Evolutionary conservation across 2,797 vertebrate species (phyloP).

Genomic region (Nasua narica): DNA sequence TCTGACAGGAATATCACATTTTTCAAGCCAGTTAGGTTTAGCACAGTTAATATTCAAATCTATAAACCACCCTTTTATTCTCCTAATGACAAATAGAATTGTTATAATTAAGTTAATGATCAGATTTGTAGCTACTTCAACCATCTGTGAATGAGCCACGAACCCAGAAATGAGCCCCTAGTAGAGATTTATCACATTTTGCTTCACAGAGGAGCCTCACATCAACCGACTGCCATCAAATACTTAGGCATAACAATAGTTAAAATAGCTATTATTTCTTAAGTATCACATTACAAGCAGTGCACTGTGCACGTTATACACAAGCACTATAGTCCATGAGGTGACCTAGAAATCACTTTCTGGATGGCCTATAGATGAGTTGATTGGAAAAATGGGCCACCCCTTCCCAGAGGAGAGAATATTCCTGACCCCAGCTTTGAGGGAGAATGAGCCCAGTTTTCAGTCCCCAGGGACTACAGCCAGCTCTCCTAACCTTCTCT

Average conservation of each 20-base stretch:
- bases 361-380: background rate
- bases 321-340: background rate
- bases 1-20: slow-evolving; percentile 5
- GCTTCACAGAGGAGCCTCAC: background rate
- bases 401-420: background rate
- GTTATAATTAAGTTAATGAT: slow-evolving; percentile 27
- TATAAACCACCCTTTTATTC: background rate
- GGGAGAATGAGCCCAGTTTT: background rate
- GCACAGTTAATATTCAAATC: background rate
- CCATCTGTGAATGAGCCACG: slow-evolving; percentile 11
- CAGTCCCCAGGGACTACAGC: background rate
- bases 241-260: background rate
- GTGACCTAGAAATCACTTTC: background rate
- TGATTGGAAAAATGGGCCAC: background rate
- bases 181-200: background rate
- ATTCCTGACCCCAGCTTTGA: background rate
- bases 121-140: background rate
- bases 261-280: background rate
- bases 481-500: background rate
- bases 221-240: background rate
- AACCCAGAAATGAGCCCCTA: background rate
- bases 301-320: background rate
- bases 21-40: background rate
- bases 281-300: background rate
- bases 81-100: slow-evolving; percentile 29